Percentiles rank a stretch among this genome's conserved stretches.
phyloP scores from a whole-genome alignment of 2,113 vertebrate genomes.

The Irena cyanogastra region DNA sequence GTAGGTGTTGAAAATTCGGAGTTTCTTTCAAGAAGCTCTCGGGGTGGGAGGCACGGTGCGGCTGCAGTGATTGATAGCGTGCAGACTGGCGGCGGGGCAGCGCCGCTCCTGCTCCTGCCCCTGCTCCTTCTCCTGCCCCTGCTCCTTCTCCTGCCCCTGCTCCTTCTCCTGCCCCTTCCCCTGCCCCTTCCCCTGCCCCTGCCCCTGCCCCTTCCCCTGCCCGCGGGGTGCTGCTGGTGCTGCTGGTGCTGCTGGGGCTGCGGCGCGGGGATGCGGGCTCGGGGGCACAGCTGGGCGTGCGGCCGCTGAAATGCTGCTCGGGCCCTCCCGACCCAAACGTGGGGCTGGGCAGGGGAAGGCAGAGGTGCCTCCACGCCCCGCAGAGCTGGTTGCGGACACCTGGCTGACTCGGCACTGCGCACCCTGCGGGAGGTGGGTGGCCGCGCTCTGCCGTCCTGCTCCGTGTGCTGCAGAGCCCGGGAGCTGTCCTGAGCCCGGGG shows the following conservation, averaged over 20 bases:
- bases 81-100: too few species aligned
- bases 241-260: rapidly evolving
- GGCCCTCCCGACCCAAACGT: rapidly evolving
- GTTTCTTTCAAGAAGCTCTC: constrained; percentile 51
- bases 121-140: too few species aligned
- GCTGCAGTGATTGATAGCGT: neutral
- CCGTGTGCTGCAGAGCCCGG: neutral
- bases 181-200: too few species aligned
- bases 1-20: constrained; percentile 70
- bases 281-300: neutral
- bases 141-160: too few species aligned
- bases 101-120: too few species aligned
- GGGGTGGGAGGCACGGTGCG: neutral
- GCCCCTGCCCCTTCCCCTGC: too few species aligned
- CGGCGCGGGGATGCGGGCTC: neutral
- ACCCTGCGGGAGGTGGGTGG: neutral
- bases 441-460: neutral
- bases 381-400: rapidly evolving
- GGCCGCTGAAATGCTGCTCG: neutral
- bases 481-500: neutral
- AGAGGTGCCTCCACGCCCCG: neutral
- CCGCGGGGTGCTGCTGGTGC: too few species aligned
- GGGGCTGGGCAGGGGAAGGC: neutral
- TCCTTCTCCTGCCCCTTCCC: too few species aligned
- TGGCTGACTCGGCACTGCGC: rapidly evolving